A percentile compares a stretch with the other conserved stretches of the same genome.
Conservation (phyloP, 2,888 invertebrate species). For the Trypoxylon attenuatum region DNA sequence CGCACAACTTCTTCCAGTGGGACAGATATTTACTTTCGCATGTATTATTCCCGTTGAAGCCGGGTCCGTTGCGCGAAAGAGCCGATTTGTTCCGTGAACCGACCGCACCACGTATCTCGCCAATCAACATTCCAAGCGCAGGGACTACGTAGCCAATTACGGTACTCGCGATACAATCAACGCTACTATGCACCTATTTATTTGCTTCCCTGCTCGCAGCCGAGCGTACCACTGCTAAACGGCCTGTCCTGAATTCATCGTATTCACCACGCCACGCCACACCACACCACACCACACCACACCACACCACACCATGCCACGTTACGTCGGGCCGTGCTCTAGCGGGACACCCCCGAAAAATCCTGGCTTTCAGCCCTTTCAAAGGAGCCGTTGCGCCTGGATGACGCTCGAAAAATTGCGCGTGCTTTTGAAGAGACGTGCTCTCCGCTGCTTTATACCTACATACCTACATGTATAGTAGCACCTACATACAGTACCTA, state of each 20-base stretch:
- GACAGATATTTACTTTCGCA: slow-evolving; percentile 47
- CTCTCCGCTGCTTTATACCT: no score
- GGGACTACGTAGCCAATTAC: slow-evolving; percentile 63
- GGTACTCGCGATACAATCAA: slow-evolving; percentile 63
- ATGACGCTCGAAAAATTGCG: no score
- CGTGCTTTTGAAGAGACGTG: no score
- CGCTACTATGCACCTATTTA: slow-evolving; percentile 58
- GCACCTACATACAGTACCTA: no score
- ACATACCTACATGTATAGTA: no score
- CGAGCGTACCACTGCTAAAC: slow-evolving; percentile 9
- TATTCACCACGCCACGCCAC: no score
- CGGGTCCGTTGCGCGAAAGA: slow-evolving; percentile 27
- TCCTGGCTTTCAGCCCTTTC: background rate
- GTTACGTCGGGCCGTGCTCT: no score
- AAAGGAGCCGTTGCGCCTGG: no score
- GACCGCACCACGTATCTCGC: slow-evolving; percentile 56
- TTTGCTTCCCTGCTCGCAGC: slow-evolving; percentile 45
- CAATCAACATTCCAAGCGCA: slow-evolving; percentile 68
- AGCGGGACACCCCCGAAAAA: background rate
- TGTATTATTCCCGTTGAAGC: slow-evolving; percentile 61
- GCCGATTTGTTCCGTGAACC: slow-evolving; percentile 50
- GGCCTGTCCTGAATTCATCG: slow-evolving; percentile 20
- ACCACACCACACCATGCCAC: no score
- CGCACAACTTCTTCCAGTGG: background rate
- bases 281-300: no score